Percentiles rank a stretch among this genome's conserved stretches.
phyloP scores from a whole-genome alignment of 2,797 vertebrate species.

The Sebastiscus tertius region DNA sequence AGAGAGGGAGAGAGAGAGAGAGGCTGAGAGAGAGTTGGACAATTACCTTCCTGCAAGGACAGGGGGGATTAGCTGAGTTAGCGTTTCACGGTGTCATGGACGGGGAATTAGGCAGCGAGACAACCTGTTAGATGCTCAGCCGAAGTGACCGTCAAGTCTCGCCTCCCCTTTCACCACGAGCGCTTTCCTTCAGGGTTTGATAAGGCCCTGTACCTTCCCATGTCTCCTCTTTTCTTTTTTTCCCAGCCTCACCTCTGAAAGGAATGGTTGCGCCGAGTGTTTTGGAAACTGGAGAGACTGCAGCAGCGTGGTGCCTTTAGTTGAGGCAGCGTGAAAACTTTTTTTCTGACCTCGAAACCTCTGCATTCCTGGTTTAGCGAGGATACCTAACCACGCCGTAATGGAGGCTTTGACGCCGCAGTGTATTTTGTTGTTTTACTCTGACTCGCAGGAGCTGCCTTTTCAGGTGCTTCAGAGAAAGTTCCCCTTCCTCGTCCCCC shows the following conservation, averaged over 20 bases:
- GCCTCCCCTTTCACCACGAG: background rate
- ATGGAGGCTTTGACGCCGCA: conserved; percentile 35
- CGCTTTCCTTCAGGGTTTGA: conserved; percentile 9
- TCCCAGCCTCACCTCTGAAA: conserved; percentile 39
- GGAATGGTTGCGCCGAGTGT: conserved; percentile 54
- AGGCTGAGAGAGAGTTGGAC: background rate
- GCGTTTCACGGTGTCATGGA: conserved; percentile 49
- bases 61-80: conserved; percentile 65
- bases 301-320: conserved; percentile 67
- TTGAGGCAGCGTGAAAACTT: conserved; percentile 68
- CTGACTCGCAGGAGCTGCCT: conserved; percentile 27
- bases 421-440: conserved; percentile 46
- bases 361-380: conserved; percentile 71
- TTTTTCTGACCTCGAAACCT: conserved; percentile 62
- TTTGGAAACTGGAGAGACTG: conserved; percentile 69
- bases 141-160: conserved; percentile 3
- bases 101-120: conserved; percentile 49
- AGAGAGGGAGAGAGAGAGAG: background rate
- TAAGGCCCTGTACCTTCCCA: conserved; percentile 18
- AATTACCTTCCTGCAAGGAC: conserved; percentile 59
- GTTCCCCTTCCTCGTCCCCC: conserved; percentile 3
- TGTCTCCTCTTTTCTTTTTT: conserved; percentile 8
- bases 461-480: conserved; percentile 67
- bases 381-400: conserved; percentile 62
- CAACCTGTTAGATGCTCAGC: conserved; percentile 40